Evolutionary conservation across 2,888 invertebrate species (phyloP), one percentile per base, ranked within the genome.

Genomic region (Leptinotarsa juncta): DNA sequence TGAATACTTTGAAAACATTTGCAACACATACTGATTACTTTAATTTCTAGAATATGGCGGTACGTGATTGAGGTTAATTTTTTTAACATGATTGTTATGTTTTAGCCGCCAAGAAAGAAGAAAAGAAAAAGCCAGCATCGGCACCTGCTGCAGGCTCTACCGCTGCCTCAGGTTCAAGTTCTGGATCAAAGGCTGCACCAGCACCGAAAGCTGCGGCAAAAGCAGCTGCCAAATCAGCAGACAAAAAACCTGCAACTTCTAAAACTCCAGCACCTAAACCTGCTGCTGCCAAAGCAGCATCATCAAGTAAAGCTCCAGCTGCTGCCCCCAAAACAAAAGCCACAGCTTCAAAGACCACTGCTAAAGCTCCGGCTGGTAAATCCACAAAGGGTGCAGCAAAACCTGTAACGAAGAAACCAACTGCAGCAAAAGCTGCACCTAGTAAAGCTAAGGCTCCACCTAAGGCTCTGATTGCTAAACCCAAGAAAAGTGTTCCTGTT

Each of bases 401-500:
- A 67, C 88, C 90, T 60, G 77, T 82, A 48, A 77, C 79, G 10
- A 82, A 83, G 53, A 81, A 81, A 70, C 62, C 80, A 73, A 75
- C 72, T 5, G 77, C 85, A 50, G 82, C 81, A 4, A 87, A 91
- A 90, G 83, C 79, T 76, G 73, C 77, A 49, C 76, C 80, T 65
- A 82, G 79, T 62, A 84, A 83, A 74, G 80, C 75, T 49, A 85
- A 84, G 68, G 82, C 79, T 7, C 83, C 84, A 69, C 80, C 85
- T 66, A 91, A 91, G 82, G 89, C 90, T 81, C 60, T 83, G 10
- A 78, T 88, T 16, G 89, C 91, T 73, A 90, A 90, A 79, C 89
- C 90, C 1, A 91, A 92, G 82, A 89, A 89, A 76, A 89, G 89
- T 87, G 90, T 89, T 16, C 88, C 89, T 1, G 88, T 89, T 49